Evolutionary conservation across 2,797 vertebrate species (phyloP).

Genomic region (Erpetoichthys calabaricus): DNA sequence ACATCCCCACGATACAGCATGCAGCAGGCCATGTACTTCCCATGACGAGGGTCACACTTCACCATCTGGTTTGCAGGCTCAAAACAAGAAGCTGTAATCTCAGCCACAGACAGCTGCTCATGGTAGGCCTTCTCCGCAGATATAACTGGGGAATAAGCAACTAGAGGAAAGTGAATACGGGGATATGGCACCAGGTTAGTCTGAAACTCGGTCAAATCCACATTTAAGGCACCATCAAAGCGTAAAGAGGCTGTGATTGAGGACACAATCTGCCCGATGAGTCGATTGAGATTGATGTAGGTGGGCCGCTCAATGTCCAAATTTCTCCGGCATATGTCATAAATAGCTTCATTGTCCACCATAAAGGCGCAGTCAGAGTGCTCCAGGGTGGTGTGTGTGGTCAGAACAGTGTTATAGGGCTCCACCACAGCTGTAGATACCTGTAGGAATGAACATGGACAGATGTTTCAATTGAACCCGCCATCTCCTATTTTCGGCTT

Average conservation of each 20-base stretch:
- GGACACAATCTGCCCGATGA: constrained; percentile 83
- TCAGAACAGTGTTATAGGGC: constrained; percentile 87
- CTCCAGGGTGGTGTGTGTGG: constrained; percentile 83
- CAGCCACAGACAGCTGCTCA: constrained; percentile 74
- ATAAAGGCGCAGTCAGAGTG: constrained; percentile 90
- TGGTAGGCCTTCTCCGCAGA: constrained; percentile 81
- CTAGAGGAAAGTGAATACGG: constrained; percentile 80
- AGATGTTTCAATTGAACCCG: no score
- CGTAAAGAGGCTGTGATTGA: constrained; percentile 81
- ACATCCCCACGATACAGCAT: constrained; percentile 76
- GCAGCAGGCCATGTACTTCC: constrained; percentile 89
- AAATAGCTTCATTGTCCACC: constrained; percentile 91
- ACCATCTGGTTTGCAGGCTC: constrained; percentile 85
- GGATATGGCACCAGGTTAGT: constrained; percentile 86
- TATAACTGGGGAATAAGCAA: constrained; percentile 76
- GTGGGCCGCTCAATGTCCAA: constrained; percentile 79
- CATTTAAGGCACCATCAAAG: constrained; percentile 81
- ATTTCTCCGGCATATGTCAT: constrained; percentile 81
- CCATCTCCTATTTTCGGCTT: no score
- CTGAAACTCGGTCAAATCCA: constrained; percentile 86
- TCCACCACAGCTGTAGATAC: constrained; percentile 84
- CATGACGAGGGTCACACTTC: constrained; percentile 77
- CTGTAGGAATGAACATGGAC: not conserved
- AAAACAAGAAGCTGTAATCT: constrained; percentile 80
- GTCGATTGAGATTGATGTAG: constrained; percentile 79